phyloP scores from a whole-genome alignment of 2,888 invertebrate species.

The Conchocele bisecta region DNA sequence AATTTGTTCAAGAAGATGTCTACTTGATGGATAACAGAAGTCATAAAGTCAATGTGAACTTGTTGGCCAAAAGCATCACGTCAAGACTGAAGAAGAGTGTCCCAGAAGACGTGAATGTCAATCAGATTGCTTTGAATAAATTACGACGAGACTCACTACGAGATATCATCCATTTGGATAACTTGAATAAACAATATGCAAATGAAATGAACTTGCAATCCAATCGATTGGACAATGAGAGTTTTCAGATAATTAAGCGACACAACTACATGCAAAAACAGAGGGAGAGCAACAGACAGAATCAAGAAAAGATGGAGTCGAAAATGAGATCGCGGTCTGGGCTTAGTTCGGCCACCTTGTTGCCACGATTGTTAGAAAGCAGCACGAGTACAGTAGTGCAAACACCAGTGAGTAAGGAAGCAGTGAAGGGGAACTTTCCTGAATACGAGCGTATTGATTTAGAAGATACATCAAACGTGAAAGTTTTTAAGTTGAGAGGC shows the following conservation, averaged over 20 bases:
- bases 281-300: constrained; percentile 46
- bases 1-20: constrained; percentile 55
- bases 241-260: constrained; percentile 47
- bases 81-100: constrained; percentile 54
- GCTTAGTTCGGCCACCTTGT: constrained; percentile 42
- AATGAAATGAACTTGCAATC: constrained; percentile 55
- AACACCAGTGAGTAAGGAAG: background rate
- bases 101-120: constrained; percentile 44
- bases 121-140: constrained; percentile 44
- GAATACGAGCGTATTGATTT: constrained; percentile 57
- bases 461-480: constrained; percentile 62
- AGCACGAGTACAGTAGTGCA: constrained; percentile 2
- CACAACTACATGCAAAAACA: constrained; percentile 58
- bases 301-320: constrained; percentile 57
- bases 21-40: constrained; percentile 55
- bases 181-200: constrained; percentile 53
- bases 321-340: constrained; percentile 51
- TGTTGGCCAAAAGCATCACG: constrained; percentile 65
- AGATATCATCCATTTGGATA: constrained; percentile 57
- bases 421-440: constrained; percentile 24
- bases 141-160: constrained; percentile 56
- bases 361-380: constrained; percentile 29
- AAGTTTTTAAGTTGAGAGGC: constrained; percentile 64
- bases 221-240: constrained; percentile 48
- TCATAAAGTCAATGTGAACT: constrained; percentile 54